A percentile compares a stretch with the other conserved stretches of the same genome.
Conservation (phyloP, 2,797 vertebrate species). For the Cynodonichthys magdalenae region DNA sequence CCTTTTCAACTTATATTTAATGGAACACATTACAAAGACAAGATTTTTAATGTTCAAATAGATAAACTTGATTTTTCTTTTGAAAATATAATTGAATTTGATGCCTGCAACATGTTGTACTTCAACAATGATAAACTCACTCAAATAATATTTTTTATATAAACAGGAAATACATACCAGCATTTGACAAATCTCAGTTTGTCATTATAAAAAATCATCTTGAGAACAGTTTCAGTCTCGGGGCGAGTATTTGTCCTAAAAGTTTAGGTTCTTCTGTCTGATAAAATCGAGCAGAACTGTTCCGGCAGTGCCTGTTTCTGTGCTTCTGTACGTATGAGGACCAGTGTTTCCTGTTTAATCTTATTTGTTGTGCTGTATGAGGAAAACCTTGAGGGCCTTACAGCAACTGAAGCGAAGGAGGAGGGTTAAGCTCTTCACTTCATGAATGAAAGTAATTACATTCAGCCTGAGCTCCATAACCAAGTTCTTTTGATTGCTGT, state of each 20-base stretch:
- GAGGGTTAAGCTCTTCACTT: conserved; percentile 6
- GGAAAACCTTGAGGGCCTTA: conserved; percentile 2
- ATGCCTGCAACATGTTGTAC: no score
- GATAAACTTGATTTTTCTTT: no score
- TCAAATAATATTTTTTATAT: no score
- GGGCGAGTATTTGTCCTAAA: not conserved
- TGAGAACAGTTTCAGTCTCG: not conserved
- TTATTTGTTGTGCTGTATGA: not conserved
- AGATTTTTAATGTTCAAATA: no score
- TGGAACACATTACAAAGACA: no score
- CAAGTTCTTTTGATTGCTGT: conserved; percentile 5
- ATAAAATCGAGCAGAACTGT: not conserved
- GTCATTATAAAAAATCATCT: not conserved
- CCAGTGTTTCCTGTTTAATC: not conserved
- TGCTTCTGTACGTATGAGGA: not conserved
- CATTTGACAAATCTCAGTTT: no score
- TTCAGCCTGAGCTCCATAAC: conserved; percentile 20
- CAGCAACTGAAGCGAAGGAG: not conserved
- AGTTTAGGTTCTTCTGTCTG: not conserved
- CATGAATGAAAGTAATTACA: conserved; percentile 19
- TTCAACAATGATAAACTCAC: no score
- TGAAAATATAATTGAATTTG: no score
- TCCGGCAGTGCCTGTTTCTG: not conserved
- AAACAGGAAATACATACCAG: no score
- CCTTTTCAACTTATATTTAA: no score